Base-by-base conservation (phyloP, 2,113 vertebrate species). In the Gasterosteus nipponicus region DNA sequence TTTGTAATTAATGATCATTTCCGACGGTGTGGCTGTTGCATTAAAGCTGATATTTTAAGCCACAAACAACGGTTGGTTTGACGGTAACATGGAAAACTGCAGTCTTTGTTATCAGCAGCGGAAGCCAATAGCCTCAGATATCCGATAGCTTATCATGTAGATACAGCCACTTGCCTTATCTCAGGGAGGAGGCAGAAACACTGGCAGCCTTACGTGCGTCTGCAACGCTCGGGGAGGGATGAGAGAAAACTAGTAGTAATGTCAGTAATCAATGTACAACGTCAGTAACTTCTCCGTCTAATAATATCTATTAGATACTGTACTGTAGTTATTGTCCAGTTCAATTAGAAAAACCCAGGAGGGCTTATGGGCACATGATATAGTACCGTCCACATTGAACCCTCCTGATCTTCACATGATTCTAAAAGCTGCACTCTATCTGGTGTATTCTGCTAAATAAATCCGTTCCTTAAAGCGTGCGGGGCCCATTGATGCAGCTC, bases 111-210 rank as follows among this genome's bases (percentile, higher is more conserved):
- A 75, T 80, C 51, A 53, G 46, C 19, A 29, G 64, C 57, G 38
- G 72, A 80, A 86, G 54, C 46, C 57, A 80, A 83, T 66, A 77
- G 44, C 38, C 56, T 69, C 84, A 65, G 80, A 88, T 74, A 82
- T 82, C 38, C 63, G 49, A 70, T 54, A 74, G 31, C 64, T 57
- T 69, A 72, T 58, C 74, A 74, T 73, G 72, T 75, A 87, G 69
- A 83, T 72, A 77, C 61, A 75, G 61, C 57, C 72, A 66, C 70
- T 63, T 54, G 69, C 71, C 82, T 87, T 78, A 73, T 84, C 73
- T 66, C 1, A 4, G 22, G 22, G 49, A 11, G 10, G 69, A 39
- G 16, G 65, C 51, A 68, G 73, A 87, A 78, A 89, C 85, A 77
- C 47, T 69, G 78, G 49, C 69, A 83, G 83, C 78, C 80, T 83